Percentiles rank a stretch among this genome's conserved stretches.
Evolutionary conservation across 2,797 vertebrate genomes (phyloP).

Genomic region (Gephyroberyx darwinii): DNA sequence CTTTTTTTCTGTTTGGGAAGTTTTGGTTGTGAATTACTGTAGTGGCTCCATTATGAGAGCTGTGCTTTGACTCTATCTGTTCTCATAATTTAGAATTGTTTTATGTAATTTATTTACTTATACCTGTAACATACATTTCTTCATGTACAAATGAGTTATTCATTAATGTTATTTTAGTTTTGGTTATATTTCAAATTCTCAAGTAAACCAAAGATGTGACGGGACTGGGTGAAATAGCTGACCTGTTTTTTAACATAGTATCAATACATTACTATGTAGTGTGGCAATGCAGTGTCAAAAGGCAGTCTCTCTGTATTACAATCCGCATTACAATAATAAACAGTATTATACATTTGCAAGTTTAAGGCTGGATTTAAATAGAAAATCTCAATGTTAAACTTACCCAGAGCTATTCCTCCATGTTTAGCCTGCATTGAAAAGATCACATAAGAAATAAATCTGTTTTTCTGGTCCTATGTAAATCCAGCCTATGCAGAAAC

Average conservation of each 20-base stretch:
- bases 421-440: too few species aligned
- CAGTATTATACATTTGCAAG: background rate
- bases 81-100: background rate
- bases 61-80: constrained; percentile 8
- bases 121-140: background rate
- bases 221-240: background rate
- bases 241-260: background rate
- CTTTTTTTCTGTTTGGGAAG: constrained; percentile 7
- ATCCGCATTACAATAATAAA: constrained; percentile 15
- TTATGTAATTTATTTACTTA: background rate
- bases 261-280: constrained; percentile 14
- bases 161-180: constrained; percentile 4
- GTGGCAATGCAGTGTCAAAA: constrained; percentile 3
- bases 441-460: background rate
- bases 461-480: background rate
- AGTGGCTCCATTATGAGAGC: constrained; percentile 26
- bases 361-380: constrained; percentile 22
- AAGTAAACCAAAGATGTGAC: constrained; percentile 29
- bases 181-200: constrained; percentile 14
- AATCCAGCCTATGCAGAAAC: background rate
- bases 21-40: constrained; percentile 36
- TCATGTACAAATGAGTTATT: too few species aligned
- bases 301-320: constrained; percentile 4
- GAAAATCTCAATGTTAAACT: background rate
- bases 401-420: constrained; percentile 1